phyloP scores from a whole-genome alignment of 2,888 invertebrate genomes.

The Heliothis peltigera region DNA sequence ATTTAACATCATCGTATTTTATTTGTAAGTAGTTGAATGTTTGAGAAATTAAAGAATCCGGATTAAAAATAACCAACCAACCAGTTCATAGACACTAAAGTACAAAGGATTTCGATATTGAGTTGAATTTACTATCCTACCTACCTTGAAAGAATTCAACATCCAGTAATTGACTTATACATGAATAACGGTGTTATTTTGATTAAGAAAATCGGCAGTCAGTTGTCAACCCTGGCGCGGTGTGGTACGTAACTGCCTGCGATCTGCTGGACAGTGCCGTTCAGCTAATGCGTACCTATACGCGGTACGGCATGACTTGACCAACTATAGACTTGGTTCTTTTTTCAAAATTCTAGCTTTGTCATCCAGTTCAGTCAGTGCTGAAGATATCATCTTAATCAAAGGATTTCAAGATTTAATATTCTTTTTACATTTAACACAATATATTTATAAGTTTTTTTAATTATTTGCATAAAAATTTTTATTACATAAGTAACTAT shows the following conservation, averaged over 20 bases:
- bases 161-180: too few species aligned
- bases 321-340: constrained; percentile 54
- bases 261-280: constrained; percentile 76
- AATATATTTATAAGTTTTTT: too few species aligned
- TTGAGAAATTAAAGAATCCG: not conserved
- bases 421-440: too few species aligned
- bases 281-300: constrained; percentile 79
- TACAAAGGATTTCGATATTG: not conserved
- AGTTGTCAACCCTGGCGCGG: constrained; percentile 69
- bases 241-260: constrained; percentile 68
- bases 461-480: too few species aligned
- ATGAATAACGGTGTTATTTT: not conserved
- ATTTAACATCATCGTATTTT: constrained; percentile 1
- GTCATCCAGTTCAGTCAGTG: too few species aligned
- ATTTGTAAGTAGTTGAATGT: not conserved
- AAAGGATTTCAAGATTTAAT: too few species aligned
- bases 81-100: not conserved
- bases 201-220: not conserved
- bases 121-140: too few species aligned
- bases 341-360: too few species aligned
- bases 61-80: not conserved
- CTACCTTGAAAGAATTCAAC: not conserved
- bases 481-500: too few species aligned
- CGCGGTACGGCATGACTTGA: constrained; percentile 47
- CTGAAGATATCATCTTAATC: too few species aligned